Percentiles rank a stretch among this genome's conserved stretches.
phyloP scores from a whole-genome alignment of 2,888 invertebrate genomes.

The Brachyopa scutellaris region DNA sequence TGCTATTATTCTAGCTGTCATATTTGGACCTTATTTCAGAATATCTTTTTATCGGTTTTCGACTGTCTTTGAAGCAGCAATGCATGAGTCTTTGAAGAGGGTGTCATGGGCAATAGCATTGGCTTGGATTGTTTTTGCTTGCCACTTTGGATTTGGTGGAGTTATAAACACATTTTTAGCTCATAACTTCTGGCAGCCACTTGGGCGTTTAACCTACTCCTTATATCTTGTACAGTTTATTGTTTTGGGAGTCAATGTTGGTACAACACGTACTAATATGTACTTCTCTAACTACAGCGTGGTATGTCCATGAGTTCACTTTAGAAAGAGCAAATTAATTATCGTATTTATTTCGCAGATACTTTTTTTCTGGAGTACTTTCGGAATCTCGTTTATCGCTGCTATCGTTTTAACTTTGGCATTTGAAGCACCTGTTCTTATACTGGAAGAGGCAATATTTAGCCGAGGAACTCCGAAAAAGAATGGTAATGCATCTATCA shows the following conservation, averaged over 20 bases:
- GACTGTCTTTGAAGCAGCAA: constrained; percentile 40
- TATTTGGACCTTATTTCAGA: constrained; percentile 45
- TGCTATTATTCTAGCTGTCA: constrained; percentile 19
- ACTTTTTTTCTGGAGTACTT: too few species aligned
- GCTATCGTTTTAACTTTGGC: constrained; percentile 46
- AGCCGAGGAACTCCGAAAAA: too few species aligned
- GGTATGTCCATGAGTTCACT: constrained; percentile 55
- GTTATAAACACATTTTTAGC: constrained; percentile 69
- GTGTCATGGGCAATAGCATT: constrained; percentile 64
- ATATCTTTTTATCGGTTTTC: too few species aligned
- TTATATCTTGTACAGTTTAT: constrained; percentile 70
- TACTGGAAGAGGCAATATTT: constrained; percentile 42
- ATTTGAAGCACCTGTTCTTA: constrained; percentile 66
- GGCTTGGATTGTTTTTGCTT: constrained; percentile 73
- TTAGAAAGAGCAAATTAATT: too few species aligned
- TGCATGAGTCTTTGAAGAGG: constrained; percentile 23
- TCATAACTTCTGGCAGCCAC: constrained; percentile 71
- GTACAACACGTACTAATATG: constrained; percentile 25
- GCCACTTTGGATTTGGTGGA: constrained; percentile 73
- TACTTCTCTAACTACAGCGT: constrained; percentile 52
- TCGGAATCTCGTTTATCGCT: constrained; percentile 3
- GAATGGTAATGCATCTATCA: too few species aligned
- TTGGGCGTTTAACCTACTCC: constrained; percentile 68
- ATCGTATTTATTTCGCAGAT: too few species aligned
- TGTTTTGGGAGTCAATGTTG: constrained; percentile 49